Percentiles rank a stretch among this genome's conserved stretches.
phyloP scores from a whole-genome alignment of 2,113 vertebrate genomes.

The Eira barbara region DNA sequence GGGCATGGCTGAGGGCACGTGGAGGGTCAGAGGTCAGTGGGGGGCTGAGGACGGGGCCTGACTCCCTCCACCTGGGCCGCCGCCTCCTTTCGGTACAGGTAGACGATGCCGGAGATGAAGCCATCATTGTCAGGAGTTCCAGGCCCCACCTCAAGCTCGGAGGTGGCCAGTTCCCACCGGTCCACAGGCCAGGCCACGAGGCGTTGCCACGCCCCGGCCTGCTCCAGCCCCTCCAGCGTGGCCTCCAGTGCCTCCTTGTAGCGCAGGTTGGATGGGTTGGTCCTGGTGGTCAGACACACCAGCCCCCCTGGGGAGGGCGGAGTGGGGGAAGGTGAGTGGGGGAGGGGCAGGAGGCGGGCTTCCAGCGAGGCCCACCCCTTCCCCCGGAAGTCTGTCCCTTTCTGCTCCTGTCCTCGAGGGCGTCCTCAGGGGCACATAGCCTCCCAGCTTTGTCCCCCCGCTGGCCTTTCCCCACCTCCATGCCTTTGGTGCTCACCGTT shows the following conservation, averaged over 20 bases:
- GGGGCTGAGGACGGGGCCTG: not conserved
- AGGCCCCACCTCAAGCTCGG: slow-evolving; percentile 71
- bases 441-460: not conserved
- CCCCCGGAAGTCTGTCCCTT: not conserved
- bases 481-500: not conserved
- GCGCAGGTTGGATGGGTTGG: slow-evolving; percentile 82
- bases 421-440: rapidly evolving
- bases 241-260: slow-evolving; percentile 87
- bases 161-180: slow-evolving; percentile 88
- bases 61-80: not conserved
- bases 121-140: not conserved
- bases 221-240: slow-evolving; percentile 82
- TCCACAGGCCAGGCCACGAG: slow-evolving; percentile 82
- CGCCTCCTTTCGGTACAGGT: slow-evolving; percentile 85
- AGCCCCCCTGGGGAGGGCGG: slow-evolving; percentile 83
- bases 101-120: slow-evolving; percentile 89
- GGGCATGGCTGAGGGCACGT: not conserved
- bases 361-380: not conserved
- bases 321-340: not conserved
- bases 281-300: slow-evolving; percentile 92
- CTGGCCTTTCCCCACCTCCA: not conserved
- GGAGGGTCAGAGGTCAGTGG: not conserved
- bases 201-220: slow-evolving; percentile 81
- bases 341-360: not conserved
- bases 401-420: not conserved